These are phyloP conservation scores for Pammene aurita DNA, from an alignment of 2,888 invertebrate genomes.

Conservation along the genomic window DNA sequence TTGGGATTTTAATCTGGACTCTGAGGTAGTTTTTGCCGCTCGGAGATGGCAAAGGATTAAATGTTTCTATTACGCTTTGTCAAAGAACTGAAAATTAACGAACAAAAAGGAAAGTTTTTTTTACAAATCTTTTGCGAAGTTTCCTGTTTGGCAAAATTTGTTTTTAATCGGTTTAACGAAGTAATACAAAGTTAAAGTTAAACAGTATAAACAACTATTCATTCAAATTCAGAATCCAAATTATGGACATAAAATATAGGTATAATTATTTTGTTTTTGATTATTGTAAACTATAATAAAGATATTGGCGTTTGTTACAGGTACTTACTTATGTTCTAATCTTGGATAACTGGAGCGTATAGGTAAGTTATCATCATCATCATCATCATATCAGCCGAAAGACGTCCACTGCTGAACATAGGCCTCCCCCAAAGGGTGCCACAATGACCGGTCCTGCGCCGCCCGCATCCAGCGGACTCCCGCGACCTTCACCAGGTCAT, in stretches of 20 bases:
- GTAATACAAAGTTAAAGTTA: background rate
- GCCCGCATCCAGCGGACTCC: no score
- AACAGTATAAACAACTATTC: background rate
- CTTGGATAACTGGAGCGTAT: background rate
- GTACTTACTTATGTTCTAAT: constrained; percentile 5
- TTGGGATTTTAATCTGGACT: constrained; percentile 71
- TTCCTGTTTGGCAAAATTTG: constrained; percentile 23
- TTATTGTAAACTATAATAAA: background rate
- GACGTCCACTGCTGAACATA: no score
- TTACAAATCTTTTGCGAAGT: constrained; percentile 17
- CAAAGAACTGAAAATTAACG: constrained; percentile 42
- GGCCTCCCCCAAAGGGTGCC: no score
- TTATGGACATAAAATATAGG: no score
- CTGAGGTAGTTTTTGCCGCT: constrained; percentile 66
- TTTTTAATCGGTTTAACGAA: constrained; percentile 32
- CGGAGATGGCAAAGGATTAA: constrained; percentile 74
- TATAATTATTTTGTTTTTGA: no score
- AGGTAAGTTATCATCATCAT: background rate
- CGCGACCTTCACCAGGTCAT: no score
- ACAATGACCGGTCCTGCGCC: no score
- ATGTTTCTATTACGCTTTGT: constrained; percentile 70
- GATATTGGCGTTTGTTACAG: constrained; percentile 21
- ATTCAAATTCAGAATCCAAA: background rate
- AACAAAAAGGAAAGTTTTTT: constrained; percentile 30
- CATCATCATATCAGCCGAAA: no score